Base-by-base conservation (phyloP, 2,113 vertebrate genomes). In the Ceyx cyanopectus region DNA sequence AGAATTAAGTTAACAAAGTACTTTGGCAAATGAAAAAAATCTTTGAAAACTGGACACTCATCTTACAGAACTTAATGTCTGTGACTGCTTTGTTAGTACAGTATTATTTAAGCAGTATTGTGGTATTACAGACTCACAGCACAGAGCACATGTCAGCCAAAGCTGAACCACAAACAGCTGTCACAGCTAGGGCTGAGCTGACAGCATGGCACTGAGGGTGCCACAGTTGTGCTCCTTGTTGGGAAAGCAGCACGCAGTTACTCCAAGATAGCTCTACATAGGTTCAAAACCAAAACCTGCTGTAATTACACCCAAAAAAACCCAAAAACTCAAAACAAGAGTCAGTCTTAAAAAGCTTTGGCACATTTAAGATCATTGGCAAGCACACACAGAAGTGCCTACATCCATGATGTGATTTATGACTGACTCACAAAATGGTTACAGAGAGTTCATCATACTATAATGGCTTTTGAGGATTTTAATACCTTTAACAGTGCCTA, bases 111-210 rank as follows among this genome's bases (percentile, higher is more conserved):
- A 75, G 4, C 21, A 43, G 21, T 40, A 21, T 14, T 65, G 23
- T 14, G 12, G 6, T 14, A 70, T 51, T 68, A 34, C 14, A n/a
- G 29, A 37, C 57, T 17, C 51, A 53, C 16, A 45, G 41, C 17
- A 53, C 3, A 58, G 41, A 58, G 34, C 29, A 85, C 37, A 67
- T 17, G 8, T 3, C 43, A 76, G 58, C 10, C 41, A 48, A 85
- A 69, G 50, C 34, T 67, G 34, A 85, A 80, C 20, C 1, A 2
- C 34, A 46, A 63, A 12, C 34, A 70, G 10, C 6, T n/a, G 10
- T 3, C 15, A 46, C 34, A 53, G 56, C 7, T 24, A 37, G 4
- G 7, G 1, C 0, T n/a, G 24, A 91, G 46, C 7, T 1, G 1
- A 65, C 21, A 22, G 23, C 6, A 7, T 8, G 58, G 32, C 46